Evolutionary conservation across 1,140 invertebrate species (phyloP).

Genomic region (Euwallacea fornicatus): DNA sequence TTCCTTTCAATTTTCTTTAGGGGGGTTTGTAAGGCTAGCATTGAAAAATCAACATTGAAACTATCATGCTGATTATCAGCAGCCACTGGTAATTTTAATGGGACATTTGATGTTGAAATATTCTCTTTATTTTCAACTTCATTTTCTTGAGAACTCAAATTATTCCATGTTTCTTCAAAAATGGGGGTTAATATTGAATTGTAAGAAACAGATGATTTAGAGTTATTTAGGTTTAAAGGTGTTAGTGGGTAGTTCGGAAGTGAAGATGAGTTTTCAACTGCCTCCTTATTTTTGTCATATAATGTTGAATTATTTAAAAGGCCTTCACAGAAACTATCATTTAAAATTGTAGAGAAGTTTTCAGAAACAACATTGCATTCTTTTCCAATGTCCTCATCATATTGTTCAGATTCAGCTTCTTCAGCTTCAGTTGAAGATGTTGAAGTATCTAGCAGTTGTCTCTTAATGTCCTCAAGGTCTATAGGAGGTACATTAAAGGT

Average conservation of each 20-base stretch:
- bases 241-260: too few species aligned
- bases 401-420: not conserved
- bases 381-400: conserved; percentile 6
- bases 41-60: conserved; percentile 39
- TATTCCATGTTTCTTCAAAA: too few species aligned
- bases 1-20: conserved; percentile 24
- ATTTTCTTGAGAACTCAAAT: too few species aligned
- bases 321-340: conserved; percentile 10
- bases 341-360: not conserved
- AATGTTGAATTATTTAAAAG: too few species aligned
- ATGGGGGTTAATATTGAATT: too few species aligned
- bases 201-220: too few species aligned
- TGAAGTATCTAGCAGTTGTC: conserved; percentile 13
- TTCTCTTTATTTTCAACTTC: conserved; percentile 5
- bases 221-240: too few species aligned
- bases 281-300: not conserved
- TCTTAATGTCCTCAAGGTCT: conserved; percentile 28
- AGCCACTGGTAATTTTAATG: not conserved
- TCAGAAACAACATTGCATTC: not conserved
- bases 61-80: conserved; percentile 28
- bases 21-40: conserved; percentile 32
- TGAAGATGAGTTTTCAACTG: not conserved
- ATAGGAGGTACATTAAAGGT: conserved; percentile 22
- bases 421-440: conserved; percentile 5
- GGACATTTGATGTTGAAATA: not conserved